These are phyloP conservation scores for Aromia moschata DNA, from an alignment of 2,888 invertebrate genomes.

Conservation along the genomic window DNA sequence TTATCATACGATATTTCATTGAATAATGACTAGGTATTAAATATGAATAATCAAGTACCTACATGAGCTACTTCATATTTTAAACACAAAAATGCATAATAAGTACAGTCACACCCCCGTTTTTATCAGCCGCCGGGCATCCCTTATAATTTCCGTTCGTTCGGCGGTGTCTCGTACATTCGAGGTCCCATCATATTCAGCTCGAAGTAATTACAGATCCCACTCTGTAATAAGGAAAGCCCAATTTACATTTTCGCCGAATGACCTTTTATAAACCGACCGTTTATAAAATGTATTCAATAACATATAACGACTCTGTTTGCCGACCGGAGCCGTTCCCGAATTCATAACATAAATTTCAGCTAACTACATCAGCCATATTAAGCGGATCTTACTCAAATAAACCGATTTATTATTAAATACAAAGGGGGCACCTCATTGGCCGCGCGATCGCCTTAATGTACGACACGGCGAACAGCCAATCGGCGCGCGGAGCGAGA, in stretches of 20 bases:
- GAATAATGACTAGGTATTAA: no score
- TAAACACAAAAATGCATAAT: no score
- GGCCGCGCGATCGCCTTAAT: constrained; percentile 25
- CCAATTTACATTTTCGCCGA: constrained; percentile 40
- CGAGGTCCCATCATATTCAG: no score
- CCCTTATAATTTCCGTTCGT: no score
- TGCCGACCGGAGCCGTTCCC: constrained; percentile 42
- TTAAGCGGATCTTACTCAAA: constrained; percentile 50
- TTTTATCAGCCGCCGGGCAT: no score
- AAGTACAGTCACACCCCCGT: no score
- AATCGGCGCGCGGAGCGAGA: constrained; percentile 43
- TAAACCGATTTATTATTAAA: constrained; percentile 50
- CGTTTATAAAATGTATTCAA: constrained; percentile 41
- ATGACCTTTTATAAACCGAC: constrained; percentile 35
- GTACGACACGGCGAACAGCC: constrained; percentile 29
- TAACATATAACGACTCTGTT: constrained; percentile 40
- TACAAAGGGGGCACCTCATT: constrained; percentile 33
- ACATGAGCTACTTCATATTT: no score
- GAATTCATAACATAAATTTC: constrained; percentile 50
- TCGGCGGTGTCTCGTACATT: no score
- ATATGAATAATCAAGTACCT: no score
- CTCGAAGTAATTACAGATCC: no score
- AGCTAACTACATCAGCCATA: constrained; percentile 50
- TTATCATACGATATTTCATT: no score
- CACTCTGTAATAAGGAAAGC: no score